A percentile compares a stretch with the other conserved stretches of the same genome.
phyloP scores from a whole-genome alignment of 2,113 vertebrate species.

The Hemiprocne comata region DNA sequence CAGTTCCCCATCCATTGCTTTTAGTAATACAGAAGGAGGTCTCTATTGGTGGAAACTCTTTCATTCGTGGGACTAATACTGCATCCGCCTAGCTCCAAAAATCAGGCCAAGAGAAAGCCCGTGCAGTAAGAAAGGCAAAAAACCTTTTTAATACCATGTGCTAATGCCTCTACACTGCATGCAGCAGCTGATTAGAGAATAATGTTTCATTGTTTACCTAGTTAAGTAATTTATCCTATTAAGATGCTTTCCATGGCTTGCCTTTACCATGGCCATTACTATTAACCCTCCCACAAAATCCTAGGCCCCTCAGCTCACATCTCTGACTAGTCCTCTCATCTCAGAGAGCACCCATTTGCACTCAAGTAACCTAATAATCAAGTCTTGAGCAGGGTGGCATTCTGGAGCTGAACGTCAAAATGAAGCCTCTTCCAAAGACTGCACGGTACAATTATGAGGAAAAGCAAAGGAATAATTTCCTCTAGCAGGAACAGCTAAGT shows the following conservation, averaged over 20 bases:
- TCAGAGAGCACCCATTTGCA: neutral
- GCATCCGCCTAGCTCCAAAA: neutral
- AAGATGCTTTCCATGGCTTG: neutral
- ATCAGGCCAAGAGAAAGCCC: neutral
- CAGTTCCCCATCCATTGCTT: neutral
- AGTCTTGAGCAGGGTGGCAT: neutral
- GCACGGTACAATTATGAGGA: neutral
- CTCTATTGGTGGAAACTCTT: neutral
- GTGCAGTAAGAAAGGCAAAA: neutral
- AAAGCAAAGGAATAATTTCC: neutral
- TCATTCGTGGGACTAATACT: neutral
- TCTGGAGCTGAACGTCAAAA: neutral
- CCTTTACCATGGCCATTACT: neutral
- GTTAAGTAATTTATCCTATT: neutral
- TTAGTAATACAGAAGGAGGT: neutral
- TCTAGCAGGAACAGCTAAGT: neutral
- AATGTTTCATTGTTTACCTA: neutral
- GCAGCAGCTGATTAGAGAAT: neutral
- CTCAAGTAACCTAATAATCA: neutral
- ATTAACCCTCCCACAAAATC: neutral
- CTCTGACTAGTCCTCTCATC: neutral
- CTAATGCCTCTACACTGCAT: neutral
- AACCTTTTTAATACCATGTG: neutral
- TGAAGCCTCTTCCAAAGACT: neutral
- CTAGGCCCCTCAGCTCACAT: neutral